Evolutionary conservation across 2,113 vertebrate species (phyloP), one percentile per base, ranked within the genome.

Genomic region (Pogonocichla stellata): DNA sequence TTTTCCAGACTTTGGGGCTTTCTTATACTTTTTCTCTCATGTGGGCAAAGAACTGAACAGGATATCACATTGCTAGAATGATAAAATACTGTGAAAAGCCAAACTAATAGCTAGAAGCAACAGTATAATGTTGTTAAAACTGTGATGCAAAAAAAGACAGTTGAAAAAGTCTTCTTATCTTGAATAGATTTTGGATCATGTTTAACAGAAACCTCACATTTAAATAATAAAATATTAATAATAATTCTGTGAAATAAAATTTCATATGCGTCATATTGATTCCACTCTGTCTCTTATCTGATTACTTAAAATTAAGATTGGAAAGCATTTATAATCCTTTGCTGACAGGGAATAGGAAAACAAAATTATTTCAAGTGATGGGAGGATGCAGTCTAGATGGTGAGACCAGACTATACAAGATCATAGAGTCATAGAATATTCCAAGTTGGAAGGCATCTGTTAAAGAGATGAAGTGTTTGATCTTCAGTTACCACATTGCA

Each of bases 391-490:
- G 36, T 47, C 51, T 81, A 81, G 19, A 20, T 85, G 64, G 47
- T 73, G 50, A 92, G 77, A 88, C 20, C 62, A 90, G 92, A 85
- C 36, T 77, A 42, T 19, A 69, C 18, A 70, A 90, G 58, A 69
- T 12, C 38, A 67, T 4, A 25, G 69, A 74, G 14, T 40, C 33
- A 66, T 0, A 74, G 45, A 60, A 29, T 74, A 81, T 60, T 57
- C 24, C 26, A 38, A 47, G n/a, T 53, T 89, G 61, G 61, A 89
- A 89, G 61, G 53, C 61, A 61, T 53, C 61, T 89, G 42, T 72
- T 80, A 77, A 72, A 95, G 58, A 66, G 54, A 65, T 90, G 45
- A 94, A 42, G n/a, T 88, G 53, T 79, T 86, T 90, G 67, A 93
- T 90, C 61, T 88, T 51, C 47, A 62, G 71, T 88, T 90, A 78